Evolutionary conservation across 2,797 vertebrate species (phyloP).

Genomic region (Onychomys torridus): DNA sequence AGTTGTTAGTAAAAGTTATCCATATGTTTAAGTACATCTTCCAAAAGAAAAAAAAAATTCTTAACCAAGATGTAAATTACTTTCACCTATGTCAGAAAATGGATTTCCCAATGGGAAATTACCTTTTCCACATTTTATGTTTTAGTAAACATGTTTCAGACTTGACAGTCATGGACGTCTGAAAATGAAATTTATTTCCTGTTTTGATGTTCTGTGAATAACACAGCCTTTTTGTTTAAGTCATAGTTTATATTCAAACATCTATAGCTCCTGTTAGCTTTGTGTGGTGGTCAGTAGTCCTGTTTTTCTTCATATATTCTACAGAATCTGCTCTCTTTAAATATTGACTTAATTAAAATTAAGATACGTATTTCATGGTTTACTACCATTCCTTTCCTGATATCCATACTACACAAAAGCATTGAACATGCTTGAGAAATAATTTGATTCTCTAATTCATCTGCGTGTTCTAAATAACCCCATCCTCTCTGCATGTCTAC

Average conservation of each 20-base stretch:
- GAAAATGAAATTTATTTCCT: slow-evolving; percentile 53
- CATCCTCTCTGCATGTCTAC: slow-evolving; percentile 83
- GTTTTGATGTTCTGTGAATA: slow-evolving; percentile 44
- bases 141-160: slow-evolving; percentile 68
- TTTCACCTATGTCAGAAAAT: slow-evolving; percentile 32
- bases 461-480: slow-evolving; percentile 80
- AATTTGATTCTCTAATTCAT: slow-evolving; percentile 84
- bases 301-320: slow-evolving; percentile 60
- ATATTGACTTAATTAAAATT: slow-evolving; percentile 50
- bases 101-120: slow-evolving; percentile 58
- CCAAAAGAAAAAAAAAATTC: slow-evolving; percentile 12
- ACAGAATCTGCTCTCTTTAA: slow-evolving; percentile 58
- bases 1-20: slow-evolving; percentile 52
- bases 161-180: slow-evolving; percentile 53
- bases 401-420: slow-evolving; percentile 74
- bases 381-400: slow-evolving; percentile 68
- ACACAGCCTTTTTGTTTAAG: slow-evolving; percentile 13
- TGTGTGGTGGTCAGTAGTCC: not conserved
- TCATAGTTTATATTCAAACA: not conserved
- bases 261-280: slow-evolving; percentile 28
- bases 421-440: slow-evolving; percentile 83
- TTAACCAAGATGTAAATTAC: slow-evolving; percentile 58
- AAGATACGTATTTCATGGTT: slow-evolving; percentile 3
- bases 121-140: slow-evolving; percentile 55
- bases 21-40: slow-evolving; percentile 63